Conservation (phyloP, 2,113 vertebrate genomes). For the Gambusia affinis region DNA sequence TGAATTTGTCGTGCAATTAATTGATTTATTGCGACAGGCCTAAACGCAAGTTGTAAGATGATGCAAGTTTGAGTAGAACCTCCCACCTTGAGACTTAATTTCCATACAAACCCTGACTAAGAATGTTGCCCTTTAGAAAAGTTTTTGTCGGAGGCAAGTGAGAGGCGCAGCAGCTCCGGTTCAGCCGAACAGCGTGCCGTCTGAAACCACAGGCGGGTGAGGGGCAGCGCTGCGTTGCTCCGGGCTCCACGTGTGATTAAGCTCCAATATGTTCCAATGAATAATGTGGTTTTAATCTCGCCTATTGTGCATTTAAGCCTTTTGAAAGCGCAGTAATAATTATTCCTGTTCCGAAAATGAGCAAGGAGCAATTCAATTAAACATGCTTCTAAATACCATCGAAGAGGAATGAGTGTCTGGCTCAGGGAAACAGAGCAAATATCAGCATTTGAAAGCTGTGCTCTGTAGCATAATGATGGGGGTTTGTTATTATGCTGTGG, state of each 20-base stretch:
- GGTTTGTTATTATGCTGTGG: not conserved
- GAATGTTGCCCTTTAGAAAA: no score
- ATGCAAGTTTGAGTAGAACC: no score
- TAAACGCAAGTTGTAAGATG: no score
- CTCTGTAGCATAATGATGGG: not conserved
- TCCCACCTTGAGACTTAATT: no score
- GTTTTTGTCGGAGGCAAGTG: no score
- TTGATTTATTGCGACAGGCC: no score
- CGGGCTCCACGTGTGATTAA: not conserved
- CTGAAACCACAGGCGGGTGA: not conserved
- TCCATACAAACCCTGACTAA: no score
- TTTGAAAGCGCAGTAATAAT: not conserved
- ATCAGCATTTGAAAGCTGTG: not conserved
- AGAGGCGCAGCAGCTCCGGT: not conserved
- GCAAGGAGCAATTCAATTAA: conserved; percentile 9
- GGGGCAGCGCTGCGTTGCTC: not conserved
- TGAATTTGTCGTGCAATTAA: no score
- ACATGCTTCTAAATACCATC: conserved; percentile 16
- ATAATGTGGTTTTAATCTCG: not conserved
- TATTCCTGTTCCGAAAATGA: not conserved
- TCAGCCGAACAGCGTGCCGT: not conserved
- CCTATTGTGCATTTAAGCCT: conserved; percentile 24
- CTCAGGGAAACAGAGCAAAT: conserved; percentile 8
- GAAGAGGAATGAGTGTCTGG: conserved; percentile 29
- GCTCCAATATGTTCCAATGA: not conserved